Evolutionary conservation across 2,797 vertebrate genomes (phyloP).

Genomic region (Xyrichtys novacula): DNA sequence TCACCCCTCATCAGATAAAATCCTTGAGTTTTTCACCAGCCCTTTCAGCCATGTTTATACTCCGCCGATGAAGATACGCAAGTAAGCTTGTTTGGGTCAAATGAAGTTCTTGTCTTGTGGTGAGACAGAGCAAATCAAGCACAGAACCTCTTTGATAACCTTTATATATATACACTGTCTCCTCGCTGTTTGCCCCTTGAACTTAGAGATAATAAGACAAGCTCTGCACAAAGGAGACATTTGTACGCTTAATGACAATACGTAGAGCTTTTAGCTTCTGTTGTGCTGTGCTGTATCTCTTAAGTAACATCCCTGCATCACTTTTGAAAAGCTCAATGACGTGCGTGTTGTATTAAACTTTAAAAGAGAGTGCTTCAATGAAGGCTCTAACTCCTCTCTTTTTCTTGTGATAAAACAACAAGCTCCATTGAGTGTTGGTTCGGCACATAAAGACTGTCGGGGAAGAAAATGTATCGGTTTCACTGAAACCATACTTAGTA

Average conservation of each 20-base stretch:
- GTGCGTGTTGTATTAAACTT: conserved; percentile 2
- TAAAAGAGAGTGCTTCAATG: not conserved
- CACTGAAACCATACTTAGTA: not conserved
- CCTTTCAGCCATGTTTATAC: conserved; percentile 19
- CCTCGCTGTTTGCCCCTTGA: conserved; percentile 4
- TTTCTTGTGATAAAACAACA: not conserved
- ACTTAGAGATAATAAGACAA: not conserved
- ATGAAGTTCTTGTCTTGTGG: conserved; percentile 12
- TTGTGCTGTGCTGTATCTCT: not conserved
- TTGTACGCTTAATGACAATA: not conserved
- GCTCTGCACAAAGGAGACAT: not conserved
- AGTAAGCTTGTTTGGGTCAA: conserved; percentile 17
- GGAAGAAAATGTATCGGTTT: conserved; percentile 1
- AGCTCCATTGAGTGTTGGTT: not conserved
- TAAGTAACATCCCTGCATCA: not conserved
- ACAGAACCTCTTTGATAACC: not conserved
- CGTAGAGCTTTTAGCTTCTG: conserved; percentile 1
- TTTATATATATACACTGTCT: conserved; percentile 3
- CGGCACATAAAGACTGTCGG: not conserved
- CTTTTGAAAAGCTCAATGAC: conserved; percentile 1
- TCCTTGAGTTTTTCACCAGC: conserved; percentile 45
- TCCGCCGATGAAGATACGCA: conserved; percentile 13
- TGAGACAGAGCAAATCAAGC: conserved; percentile 3
- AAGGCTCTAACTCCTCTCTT: not conserved
- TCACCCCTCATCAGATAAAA: conserved; percentile 22